Evolutionary conservation across 2,797 vertebrate genomes (phyloP).

Genomic region (Eremophila alpestris): DNA sequence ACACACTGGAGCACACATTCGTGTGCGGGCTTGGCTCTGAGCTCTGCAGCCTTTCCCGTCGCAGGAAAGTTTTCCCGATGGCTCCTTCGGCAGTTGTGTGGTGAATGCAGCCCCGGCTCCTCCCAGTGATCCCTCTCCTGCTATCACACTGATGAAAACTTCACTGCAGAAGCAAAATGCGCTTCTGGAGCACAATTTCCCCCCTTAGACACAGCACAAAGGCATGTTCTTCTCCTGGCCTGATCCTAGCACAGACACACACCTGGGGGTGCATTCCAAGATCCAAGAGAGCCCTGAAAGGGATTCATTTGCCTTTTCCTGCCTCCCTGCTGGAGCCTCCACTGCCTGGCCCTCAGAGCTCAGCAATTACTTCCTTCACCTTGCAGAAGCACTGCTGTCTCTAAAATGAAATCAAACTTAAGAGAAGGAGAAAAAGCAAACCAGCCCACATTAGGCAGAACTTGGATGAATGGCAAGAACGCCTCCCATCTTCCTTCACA

Average conservation of each 20-base stretch:
- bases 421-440: background rate
- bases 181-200: background rate
- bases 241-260: background rate
- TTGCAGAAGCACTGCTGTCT: background rate
- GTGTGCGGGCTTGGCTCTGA: rapidly evolving
- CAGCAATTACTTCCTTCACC: background rate
- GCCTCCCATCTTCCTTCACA: rapidly evolving
- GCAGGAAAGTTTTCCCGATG: background rate
- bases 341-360: background rate
- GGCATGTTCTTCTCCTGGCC: background rate
- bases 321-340: background rate
- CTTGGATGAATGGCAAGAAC: background rate
- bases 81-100: rapidly evolving
- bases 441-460: background rate
- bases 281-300: rapidly evolving
- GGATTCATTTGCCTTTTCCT: background rate
- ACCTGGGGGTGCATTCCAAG: background rate
- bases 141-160: background rate
- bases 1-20: rapidly evolving
- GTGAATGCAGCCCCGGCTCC: background rate
- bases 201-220: background rate
- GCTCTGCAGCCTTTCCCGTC: background rate
- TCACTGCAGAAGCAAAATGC: background rate
- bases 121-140: background rate
- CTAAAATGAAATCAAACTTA: background rate